Base-by-base conservation (phyloP, 2,888 invertebrate species). In the Aphelenchoides bicaudatus region DNA sequence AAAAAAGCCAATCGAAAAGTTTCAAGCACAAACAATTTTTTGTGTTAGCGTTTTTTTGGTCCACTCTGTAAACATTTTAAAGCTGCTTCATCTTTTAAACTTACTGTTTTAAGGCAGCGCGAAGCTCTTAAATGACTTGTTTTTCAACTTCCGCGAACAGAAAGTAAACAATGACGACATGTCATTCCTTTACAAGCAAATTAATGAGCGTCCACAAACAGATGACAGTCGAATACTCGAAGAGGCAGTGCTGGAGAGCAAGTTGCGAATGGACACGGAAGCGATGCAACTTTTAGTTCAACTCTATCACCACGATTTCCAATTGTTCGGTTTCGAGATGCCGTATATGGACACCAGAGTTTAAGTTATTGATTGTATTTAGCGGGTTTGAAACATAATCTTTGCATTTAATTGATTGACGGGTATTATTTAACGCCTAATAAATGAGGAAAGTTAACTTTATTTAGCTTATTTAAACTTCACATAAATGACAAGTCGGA, bases 81-180 rank as follows among this genome's bases (percentile, higher is more conserved):
- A 43, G 21, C 10, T 34, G 10, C 34, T 21, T 19, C 25, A 8
- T 8, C 43, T 21, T n/a, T 8, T 21, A 43, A 8, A 8, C 23
- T 10, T 19, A 6, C 8, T n/a, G 10, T 43, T 43, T n/a, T 21
- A 10, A 43, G 43, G 43, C 23, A 43, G 25, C 10, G 25, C 25
- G 43, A 43, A 43, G 23, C 43, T 43, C 6, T n/a, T 43, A 25
- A 43, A 43, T 25, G 43, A 10, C 25, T 25, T 43, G 10, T 43
- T 21, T 25, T 43, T 43, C 23, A 8, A 8, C 16, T n/a, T 43
- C 16, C 43, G 43, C 43, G 43, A 43, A n/a, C 10, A 25, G 43
- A n/a, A 43, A 19, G 43, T 43, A 25, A 43, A 43, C 43, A 43
- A 43, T 25, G 43, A 43, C 43, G 43, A 43, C 23, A 6, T 43